These are phyloP conservation scores for Schrankia costaestrigalis DNA, from an alignment of 2,888 invertebrate species.

Conservation along the genomic window DNA sequence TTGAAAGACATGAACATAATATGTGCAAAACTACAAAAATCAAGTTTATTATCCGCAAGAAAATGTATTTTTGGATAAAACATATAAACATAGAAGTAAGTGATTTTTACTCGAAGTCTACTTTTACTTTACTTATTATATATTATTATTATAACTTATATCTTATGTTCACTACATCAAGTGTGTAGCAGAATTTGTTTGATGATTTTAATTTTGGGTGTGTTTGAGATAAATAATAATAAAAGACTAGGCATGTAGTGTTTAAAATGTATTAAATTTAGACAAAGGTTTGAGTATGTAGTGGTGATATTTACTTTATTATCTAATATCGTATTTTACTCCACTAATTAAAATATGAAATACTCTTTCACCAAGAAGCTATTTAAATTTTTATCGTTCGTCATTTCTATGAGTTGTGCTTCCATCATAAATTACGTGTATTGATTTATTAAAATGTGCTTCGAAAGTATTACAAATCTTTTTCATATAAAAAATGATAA, in stretches of 20 bases:
- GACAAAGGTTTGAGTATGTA: constrained; percentile 21
- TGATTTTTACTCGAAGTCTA: constrained; percentile 17
- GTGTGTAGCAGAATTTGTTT: constrained; percentile 21
- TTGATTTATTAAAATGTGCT: constrained; percentile 6
- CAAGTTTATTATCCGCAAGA: constrained; percentile 12
- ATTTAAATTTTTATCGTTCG: constrained; percentile 5
- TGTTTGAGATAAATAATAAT: constrained; percentile 22
- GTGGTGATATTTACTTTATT: constrained; percentile 29
- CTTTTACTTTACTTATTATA: constrained; percentile 16
- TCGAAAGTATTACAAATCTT: too few relatives aligned
- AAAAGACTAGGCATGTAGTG: constrained; percentile 22
- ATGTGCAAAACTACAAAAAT: too few relatives aligned
- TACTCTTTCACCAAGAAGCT: constrained; percentile 11
- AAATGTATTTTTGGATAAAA: constrained; percentile 26
- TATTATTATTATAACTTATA: too few relatives aligned
- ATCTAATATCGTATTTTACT: constrained; percentile 18
- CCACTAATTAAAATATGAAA: constrained; percentile 8
- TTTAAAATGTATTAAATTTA: constrained; percentile 21
- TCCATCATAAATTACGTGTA: constrained; percentile 12
- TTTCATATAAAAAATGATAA: too few relatives aligned
- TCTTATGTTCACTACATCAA: constrained; percentile 15
- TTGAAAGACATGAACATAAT: constrained; percentile 8
- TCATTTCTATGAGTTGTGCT: constrained; percentile 11
- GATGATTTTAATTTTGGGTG: constrained; percentile 24
- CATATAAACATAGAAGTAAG: constrained; percentile 18